phyloP scores from a whole-genome alignment of 2,888 invertebrate genomes.

The Plagodis pulveraria region DNA sequence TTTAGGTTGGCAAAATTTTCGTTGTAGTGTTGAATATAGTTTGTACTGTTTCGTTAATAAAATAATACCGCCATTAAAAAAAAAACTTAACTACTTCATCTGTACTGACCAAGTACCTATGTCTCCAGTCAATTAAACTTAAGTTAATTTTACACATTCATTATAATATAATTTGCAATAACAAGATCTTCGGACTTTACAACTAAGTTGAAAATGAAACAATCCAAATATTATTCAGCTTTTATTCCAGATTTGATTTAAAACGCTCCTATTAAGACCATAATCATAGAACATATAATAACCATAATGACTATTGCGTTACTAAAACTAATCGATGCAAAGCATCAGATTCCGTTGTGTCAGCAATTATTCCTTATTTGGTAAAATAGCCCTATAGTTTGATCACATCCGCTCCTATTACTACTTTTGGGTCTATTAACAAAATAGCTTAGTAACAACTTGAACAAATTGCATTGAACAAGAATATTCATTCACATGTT shows the following conservation, averaged over 20 bases:
- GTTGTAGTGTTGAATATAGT: too few species aligned
- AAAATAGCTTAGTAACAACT: constrained; percentile 26
- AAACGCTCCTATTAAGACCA: constrained; percentile 50
- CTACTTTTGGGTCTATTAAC: constrained; percentile 27
- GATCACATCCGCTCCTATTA: constrained; percentile 37
- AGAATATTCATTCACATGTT: constrained; percentile 12
- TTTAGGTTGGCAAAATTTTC: too few species aligned
- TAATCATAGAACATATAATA: too few species aligned
- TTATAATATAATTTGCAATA: too few species aligned
- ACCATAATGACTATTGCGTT: constrained; percentile 64
- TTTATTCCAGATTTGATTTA: constrained; percentile 62
- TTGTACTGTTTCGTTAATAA: too few species aligned
- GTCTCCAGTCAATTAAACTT: too few species aligned
- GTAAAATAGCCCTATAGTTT: constrained; percentile 67
- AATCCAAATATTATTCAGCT: constrained; percentile 35
- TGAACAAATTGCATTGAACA: constrained; percentile 26
- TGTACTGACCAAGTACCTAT: too few species aligned
- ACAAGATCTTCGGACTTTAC: too few species aligned
- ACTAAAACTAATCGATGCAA: constrained; percentile 53
- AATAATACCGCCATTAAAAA: too few species aligned
- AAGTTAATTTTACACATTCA: too few species aligned
- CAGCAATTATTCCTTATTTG: constrained; percentile 67
- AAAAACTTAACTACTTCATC: too few species aligned
- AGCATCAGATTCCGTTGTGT: constrained; percentile 40
- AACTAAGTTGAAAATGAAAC: neutral